These are phyloP conservation scores for Synodontis membranacea DNA, from an alignment of 2,113 vertebrate species.

Conservation along the genomic window DNA sequence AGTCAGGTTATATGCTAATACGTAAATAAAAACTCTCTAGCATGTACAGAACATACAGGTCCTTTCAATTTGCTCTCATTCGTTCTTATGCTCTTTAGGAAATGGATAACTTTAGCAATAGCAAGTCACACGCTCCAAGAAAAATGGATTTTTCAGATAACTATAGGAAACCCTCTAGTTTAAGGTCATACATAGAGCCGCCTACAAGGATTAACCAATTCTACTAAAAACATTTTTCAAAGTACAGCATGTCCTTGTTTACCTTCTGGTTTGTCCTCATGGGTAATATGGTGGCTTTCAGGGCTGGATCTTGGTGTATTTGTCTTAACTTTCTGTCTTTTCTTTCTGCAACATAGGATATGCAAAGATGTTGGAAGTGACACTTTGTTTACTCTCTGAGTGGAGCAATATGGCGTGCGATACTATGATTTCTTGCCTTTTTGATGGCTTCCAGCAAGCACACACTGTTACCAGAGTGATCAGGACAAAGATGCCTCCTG, in stretches of 20 bases:
- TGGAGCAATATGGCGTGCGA: not conserved
- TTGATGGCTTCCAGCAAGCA: conserved; percentile 97
- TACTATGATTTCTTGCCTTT: conserved; percentile 75
- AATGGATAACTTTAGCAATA: not conserved
- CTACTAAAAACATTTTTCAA: not conserved
- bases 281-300: conserved; percentile 28
- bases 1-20: not conserved
- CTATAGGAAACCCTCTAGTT: not conserved
- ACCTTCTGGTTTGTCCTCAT: conserved; percentile 48
- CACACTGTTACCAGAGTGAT: conserved; percentile 97
- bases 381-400: not conserved
- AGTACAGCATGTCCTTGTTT: not conserved
- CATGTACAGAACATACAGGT: not conserved
- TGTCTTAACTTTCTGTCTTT: conserved; percentile 40
- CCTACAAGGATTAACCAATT: not conserved
- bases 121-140: not conserved
- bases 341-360: conserved; percentile 31
- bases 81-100: not conserved
- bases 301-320: conserved; percentile 32
- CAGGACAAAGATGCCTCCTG: conserved; percentile 94
- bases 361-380: not conserved
- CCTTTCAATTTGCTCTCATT: not conserved
- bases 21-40: not conserved
- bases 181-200: not conserved
- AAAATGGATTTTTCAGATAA: not conserved